Conservation (phyloP, 2,113 vertebrate species). For the Phrynocephalus versicolor region DNA sequence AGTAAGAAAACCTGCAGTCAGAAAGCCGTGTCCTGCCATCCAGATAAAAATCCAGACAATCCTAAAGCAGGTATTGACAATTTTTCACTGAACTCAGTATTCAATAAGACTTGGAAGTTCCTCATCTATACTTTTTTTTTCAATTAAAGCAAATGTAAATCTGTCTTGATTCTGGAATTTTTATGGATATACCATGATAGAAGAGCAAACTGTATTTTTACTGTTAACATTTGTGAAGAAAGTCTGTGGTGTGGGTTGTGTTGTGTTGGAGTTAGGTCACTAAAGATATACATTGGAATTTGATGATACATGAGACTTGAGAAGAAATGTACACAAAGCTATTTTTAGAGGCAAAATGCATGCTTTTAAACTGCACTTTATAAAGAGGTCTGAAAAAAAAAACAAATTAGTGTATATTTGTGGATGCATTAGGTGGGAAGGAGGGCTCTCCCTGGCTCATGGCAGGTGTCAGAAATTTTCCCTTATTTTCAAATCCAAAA, state of each 20-base stretch:
- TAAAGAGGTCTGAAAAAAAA: too few species aligned
- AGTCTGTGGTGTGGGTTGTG: not conserved
- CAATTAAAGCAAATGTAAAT: not conserved
- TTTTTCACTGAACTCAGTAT: not conserved
- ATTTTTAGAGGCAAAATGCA: not conserved
- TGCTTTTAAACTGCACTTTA: too few species aligned
- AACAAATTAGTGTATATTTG: too few species aligned
- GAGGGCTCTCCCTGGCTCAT: too few species aligned
- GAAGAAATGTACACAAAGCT: not conserved
- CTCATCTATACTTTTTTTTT: not conserved
- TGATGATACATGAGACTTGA: not conserved
- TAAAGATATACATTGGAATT: not conserved
- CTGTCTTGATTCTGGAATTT: not conserved
- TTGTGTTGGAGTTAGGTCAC: not conserved
- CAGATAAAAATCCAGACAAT: slow-evolving; percentile 96
- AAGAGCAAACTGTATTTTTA: not conserved
- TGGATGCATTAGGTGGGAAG: too few species aligned
- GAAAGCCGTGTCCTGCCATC: slow-evolving; percentile 93
- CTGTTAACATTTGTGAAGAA: not conserved
- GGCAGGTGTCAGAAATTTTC: too few species aligned
- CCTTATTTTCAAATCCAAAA: too few species aligned
- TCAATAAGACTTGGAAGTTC: not conserved
- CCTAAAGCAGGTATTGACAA: slow-evolving; percentile 88
- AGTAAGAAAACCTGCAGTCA: slow-evolving; percentile 95
- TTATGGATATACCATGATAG: not conserved